phyloP scores from a whole-genome alignment of 2,113 vertebrate species.

The Columba janthina region DNA sequence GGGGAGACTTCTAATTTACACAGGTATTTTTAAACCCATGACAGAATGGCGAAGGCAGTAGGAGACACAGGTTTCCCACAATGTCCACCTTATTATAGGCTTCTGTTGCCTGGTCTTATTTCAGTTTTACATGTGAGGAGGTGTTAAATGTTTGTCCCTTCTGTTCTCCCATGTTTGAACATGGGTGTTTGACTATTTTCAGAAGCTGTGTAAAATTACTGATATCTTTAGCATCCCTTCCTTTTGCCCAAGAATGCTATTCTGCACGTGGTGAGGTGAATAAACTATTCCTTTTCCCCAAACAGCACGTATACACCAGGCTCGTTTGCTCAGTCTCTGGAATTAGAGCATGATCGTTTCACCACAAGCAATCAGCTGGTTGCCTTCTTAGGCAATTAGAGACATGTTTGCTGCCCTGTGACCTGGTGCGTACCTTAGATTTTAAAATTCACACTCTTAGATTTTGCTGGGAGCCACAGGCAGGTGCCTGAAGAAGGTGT shows the following conservation, averaged over 20 bases:
- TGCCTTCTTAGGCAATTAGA: not conserved
- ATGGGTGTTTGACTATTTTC: not conserved
- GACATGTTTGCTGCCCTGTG: not conserved
- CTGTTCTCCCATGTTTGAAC: not conserved
- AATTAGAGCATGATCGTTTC: not conserved
- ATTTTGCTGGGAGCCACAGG: not conserved
- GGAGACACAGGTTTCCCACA: not conserved
- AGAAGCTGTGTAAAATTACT: not conserved
- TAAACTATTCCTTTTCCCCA: not conserved
- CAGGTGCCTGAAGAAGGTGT: not conserved
- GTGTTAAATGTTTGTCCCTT: not conserved
- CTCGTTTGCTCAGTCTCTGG: not conserved
- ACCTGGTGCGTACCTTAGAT: not conserved
- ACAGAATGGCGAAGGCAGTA: not conserved
- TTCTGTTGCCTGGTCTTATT: not conserved
- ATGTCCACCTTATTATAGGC: not conserved
- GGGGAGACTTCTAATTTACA: not conserved
- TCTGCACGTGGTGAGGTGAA: not conserved
- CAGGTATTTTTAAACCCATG: not conserved
- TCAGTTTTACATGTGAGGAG: not conserved
- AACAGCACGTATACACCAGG: not conserved
- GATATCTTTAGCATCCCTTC: not conserved
- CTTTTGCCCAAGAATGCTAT: not conserved
- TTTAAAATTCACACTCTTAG: not conserved
- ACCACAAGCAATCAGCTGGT: not conserved